These are phyloP conservation scores for Limnephilus lunatus DNA, from an alignment of 2,888 invertebrate genomes.

Conservation along the genomic window DNA sequence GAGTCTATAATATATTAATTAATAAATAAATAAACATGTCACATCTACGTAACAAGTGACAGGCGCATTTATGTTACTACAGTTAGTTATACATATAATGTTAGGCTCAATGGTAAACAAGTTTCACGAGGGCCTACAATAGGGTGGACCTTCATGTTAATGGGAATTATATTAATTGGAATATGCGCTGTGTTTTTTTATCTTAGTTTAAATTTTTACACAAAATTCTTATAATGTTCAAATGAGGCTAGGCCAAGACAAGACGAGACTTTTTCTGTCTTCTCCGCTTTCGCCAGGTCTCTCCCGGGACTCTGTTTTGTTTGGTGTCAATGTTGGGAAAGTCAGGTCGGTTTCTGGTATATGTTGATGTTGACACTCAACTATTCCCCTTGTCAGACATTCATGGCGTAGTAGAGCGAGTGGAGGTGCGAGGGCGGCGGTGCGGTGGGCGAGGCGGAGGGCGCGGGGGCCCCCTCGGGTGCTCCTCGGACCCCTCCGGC, in stretches of 20 bases:
- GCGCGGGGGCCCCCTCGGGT: slow-evolving; percentile 78
- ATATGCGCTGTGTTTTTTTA: background rate
- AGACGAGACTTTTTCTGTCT: background rate
- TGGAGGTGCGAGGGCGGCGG: slow-evolving; percentile 74
- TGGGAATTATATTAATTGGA: background rate
- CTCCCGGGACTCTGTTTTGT: background rate
- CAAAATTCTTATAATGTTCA: background rate
- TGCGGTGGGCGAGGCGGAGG: slow-evolving; percentile 73
- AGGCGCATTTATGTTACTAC: background rate
- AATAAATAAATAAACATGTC: background rate
- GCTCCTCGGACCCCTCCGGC: slow-evolving; percentile 84
- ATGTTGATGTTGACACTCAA: slow-evolving; percentile 61
- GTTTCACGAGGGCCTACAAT: background rate
- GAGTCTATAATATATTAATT: background rate
- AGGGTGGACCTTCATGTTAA: background rate
- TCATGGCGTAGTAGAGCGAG: slow-evolving; percentile 90
- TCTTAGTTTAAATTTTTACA: background rate
- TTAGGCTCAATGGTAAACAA: background rate
- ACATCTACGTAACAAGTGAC: background rate
- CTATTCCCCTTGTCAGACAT: slow-evolving; percentile 85
- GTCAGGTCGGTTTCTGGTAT: slow-evolving; percentile 45
- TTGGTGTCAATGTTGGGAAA: slow-evolving; percentile 13
- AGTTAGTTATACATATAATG: background rate
- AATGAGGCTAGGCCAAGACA: background rate
- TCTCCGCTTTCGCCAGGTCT: background rate